Conservation (phyloP, 2,888 invertebrate species). For the Spialia ferax region DNA sequence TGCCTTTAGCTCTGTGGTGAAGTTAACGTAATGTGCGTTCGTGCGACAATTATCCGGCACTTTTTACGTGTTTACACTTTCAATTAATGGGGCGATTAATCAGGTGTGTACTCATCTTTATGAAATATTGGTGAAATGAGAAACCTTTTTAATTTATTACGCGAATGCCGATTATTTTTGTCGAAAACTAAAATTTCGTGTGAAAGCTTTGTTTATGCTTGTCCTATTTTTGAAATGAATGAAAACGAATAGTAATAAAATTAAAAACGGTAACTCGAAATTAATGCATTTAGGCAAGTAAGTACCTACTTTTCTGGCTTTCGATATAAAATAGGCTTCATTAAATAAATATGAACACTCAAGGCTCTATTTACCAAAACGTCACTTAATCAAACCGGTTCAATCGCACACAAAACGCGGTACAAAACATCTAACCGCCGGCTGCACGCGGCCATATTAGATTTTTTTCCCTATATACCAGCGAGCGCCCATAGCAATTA, state of each 20-base stretch:
- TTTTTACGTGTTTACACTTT: constrained; percentile 37
- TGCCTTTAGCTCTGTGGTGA: constrained; percentile 18
- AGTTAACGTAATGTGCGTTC: background rate
- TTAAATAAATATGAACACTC: too few relatives aligned
- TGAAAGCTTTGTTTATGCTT: too few relatives aligned
- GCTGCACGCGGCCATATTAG: constrained; percentile 58
- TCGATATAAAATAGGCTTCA: too few relatives aligned
- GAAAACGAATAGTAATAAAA: too few relatives aligned
- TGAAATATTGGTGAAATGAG: constrained; percentile 20
- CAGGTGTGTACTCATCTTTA: constrained; percentile 25
- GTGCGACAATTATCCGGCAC: constrained; percentile 33
- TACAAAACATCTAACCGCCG: constrained; percentile 26
- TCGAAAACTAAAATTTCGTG: background rate
- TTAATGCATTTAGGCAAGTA: too few relatives aligned
- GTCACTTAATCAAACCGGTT: constrained; percentile 24
- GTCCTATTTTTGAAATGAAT: too few relatives aligned
- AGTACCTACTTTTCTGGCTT: too few relatives aligned
- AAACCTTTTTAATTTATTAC: background rate
- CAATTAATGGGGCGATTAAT: constrained; percentile 41
- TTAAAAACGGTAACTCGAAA: too few relatives aligned
- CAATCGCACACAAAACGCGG: constrained; percentile 12
- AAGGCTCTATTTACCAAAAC: constrained; percentile 8
- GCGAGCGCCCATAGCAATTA: constrained; percentile 76
- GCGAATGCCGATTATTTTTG: background rate
- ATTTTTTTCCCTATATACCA: constrained; percentile 52